phyloP scores from a whole-genome alignment of 2,797 vertebrate genomes.

The Parotocinclus haroldoi region DNA sequence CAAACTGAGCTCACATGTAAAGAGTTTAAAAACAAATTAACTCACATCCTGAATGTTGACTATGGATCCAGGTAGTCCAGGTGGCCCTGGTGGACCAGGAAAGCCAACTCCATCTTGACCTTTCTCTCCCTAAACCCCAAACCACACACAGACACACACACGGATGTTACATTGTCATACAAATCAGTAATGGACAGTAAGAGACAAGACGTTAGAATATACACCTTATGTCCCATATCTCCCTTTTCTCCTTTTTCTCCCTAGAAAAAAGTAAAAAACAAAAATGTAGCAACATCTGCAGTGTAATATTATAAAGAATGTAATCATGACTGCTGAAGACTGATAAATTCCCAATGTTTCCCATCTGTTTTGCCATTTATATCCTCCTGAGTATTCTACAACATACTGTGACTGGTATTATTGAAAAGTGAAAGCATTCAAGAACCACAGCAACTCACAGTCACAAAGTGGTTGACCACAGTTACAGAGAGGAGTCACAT shows the following conservation, averaged over 20 bases:
- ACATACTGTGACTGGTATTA: no score
- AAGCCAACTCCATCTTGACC: slow-evolving; percentile 75
- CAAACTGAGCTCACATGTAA: no score
- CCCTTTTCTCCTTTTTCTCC: slow-evolving; percentile 82
- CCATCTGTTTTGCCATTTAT: no score
- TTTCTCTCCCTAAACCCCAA: slow-evolving; percentile 76
- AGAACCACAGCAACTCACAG: no score
- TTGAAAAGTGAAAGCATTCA: no score
- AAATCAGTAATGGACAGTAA: background rate
- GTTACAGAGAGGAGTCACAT: no score
- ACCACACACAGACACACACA: slow-evolving; percentile 31
- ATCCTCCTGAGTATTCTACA: no score
- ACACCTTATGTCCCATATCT: slow-evolving; percentile 82
- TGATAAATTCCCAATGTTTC: no score
- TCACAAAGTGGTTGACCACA: no score
- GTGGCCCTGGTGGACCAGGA: slow-evolving; percentile 80
- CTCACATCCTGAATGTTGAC: slow-evolving; percentile 73
- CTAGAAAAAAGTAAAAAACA: slow-evolving; percentile 60
- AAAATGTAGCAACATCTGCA: no score
- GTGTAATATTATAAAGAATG: no score
- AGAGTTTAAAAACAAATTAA: background rate
- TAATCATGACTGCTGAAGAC: no score
- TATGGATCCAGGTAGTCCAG: slow-evolving; percentile 80
- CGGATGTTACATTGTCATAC: background rate
- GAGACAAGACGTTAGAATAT: background rate